phyloP scores from a whole-genome alignment of 2,797 vertebrate species.

The Meriones psammophilus region DNA sequence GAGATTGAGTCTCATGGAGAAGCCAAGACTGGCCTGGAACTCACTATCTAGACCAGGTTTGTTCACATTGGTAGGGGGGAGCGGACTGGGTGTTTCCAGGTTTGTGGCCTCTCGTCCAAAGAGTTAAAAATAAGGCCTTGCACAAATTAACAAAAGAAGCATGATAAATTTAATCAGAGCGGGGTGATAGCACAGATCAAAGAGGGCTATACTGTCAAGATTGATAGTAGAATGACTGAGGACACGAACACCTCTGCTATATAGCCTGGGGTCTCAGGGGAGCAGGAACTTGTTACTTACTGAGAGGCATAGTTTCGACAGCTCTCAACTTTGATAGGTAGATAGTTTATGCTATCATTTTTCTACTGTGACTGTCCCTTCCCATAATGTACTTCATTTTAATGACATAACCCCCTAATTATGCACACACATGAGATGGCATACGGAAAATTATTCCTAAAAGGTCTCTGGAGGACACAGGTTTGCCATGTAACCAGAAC shows the following conservation, averaged over 20 bases:
- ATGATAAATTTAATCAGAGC: neutral
- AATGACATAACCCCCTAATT: neutral
- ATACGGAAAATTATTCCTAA: neutral
- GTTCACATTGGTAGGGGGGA: neutral
- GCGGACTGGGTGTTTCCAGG: too few species aligned
- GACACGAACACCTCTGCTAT: neutral
- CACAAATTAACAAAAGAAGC: neutral
- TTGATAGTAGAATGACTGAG: neutral
- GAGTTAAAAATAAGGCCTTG: neutral
- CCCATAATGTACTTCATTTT: neutral
- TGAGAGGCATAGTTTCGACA: neutral
- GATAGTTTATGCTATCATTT: neutral
- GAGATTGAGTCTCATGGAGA: neutral
- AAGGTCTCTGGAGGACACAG: neutral
- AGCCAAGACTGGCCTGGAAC: neutral
- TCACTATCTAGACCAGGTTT: neutral
- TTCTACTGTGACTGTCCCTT: neutral
- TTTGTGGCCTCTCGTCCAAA: neutral
- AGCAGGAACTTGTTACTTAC: neutral
- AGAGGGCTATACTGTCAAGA: too few species aligned
- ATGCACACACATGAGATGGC: neutral
- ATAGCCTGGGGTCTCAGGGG: neutral
- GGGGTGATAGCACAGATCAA: neutral
- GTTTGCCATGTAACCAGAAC: neutral
- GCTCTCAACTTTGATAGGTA: neutral